Evolutionary conservation across 2,797 vertebrate genomes (phyloP), one percentile per base, ranked within the genome.

Genomic region (Helostoma temminkii): DNA sequence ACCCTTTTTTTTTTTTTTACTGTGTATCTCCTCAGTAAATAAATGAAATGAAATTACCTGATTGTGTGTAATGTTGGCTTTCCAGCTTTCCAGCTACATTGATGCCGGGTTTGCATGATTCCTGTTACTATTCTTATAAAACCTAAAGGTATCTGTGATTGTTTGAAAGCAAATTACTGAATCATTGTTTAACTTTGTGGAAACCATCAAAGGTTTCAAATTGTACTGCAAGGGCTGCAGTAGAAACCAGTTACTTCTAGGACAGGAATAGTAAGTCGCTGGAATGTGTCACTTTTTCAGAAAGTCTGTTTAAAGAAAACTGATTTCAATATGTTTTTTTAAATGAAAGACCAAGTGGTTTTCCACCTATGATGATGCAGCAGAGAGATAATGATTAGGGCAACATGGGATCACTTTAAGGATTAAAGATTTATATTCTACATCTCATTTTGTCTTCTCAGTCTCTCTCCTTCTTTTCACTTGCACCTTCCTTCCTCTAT

Each of bases 381-480:
- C 18, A 47, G 3, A 18, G 26, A 61, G 42, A 15, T 46, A 37
- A 68, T 37, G 24, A 73, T 70, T 57, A 64, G 42, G 45, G 14
- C 47, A 41, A 49, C 18, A 24, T 45, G 30, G 39, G 36, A 57
- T 65, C 18, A 1, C 30, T 66, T 1, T 18, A 65, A 41, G 50
- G 36, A 64, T 78, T 42, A 66, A 57, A 64, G 21, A 77, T 71
- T 60, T n/a, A 53, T 63, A 43, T 58, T 47, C 41, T n/a, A 4
- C 52, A 32, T 54, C 45, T 60, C 2, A 16, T 47, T 54, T 63
- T 61, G 39, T 71, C 50, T 66, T 36, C 53, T 52, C n/a, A 6
- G 2, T 36, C 32, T 41, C 43, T 56, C 34, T 49, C 28, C 21
- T 21, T 45, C n/a, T 32, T 4, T 24, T 63, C 25, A 64, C 56